Evolutionary conservation across 2,888 invertebrate genomes (phyloP), one percentile per base, ranked within the genome.

Genomic region (Mellilla xanthometata): DNA sequence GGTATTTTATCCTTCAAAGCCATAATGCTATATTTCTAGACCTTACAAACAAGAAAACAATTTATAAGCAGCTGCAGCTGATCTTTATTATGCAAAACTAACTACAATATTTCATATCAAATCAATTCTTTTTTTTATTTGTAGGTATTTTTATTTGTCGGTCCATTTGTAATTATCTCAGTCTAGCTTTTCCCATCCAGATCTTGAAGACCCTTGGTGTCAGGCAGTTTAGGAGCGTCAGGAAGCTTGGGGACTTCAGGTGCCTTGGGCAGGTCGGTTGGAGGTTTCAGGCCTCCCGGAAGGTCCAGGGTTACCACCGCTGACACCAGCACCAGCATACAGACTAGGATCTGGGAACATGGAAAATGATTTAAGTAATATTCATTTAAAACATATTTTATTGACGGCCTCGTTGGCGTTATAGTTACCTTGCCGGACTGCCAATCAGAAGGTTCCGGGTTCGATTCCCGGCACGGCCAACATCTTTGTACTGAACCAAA

Each of bases 291-390:
- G 15, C 60, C 69, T 2, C 56, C 48, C 27, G 70, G 50, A 15
- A 76, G 54, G 29, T 78, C 81, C 5, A 65, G 27, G 47, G 62
- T 59, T 23, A 68, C 56, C 13, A 68, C 69, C 5, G 71, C 73
- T 8, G 76, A 62, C 0, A 72, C 77, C 60, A 84, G 54, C 72
- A 83, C 56, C 48, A 85, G 56, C 23, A 83, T 54, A 44, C 79
- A 80, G 0, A 74, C 58, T 34, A 81, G 56, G 28, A 82, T 49
- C 83, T 84, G 64, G 12, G 22, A 3, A 24, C 2, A n/a, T n/a
- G 3, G 24, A n/a, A n/a, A n/a, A n/a, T n/a, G n/a, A n/a, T n/a
- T n/a, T n/a, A n/a, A n/a, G n/a, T n/a, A n/a, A n/a, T n/a, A n/a
- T n/a, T n/a, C n/a, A n/a, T n/a, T n/a, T n/a, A n/a, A n/a, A n/a